Base-by-base conservation (phyloP, 2,113 vertebrate genomes). In the Heterotilapia buettikoferi region DNA sequence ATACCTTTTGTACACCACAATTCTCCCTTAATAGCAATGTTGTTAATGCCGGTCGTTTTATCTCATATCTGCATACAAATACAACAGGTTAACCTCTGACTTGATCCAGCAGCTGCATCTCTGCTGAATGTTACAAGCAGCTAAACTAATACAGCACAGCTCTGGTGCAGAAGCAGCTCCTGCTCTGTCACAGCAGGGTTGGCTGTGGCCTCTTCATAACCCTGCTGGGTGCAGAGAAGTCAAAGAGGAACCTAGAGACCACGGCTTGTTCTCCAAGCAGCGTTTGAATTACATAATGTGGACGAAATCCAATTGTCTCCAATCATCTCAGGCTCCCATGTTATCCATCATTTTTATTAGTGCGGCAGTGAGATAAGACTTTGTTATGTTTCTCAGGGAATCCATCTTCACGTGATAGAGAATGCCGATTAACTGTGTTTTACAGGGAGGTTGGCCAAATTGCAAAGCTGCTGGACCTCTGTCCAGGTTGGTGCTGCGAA, bases 271-370 rank as follows among this genome's bases (percentile, higher is more conserved):
- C 95, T 96, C 94, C 79, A 84, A 88, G 93, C 93, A 84, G 86
- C 16, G 84, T 92, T 96, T 95, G 94, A 96, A 95, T 96, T 96
- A 96, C 96, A 95, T 95, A 95, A 96, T 94, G 92, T 93, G 88
- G 89, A 93, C 90, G 89, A 95, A 96, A 97, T 96, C 94, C 92
- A 96, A 96, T 96, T 97, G 96, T 96, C 95, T 96, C 92, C 94
- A 90, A 94, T 96, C 96, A 92, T 96, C 92, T 92, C 91, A 36
- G 80, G 90, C 92, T 92, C 61, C 93, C 59, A 45, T 92, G 95
- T 96, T 95, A 96, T 97, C 96, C 96, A 96, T 97, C 96, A 96
- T 95, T 96, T 96, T 96, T 97, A 96, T 96, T 96, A 94, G 94
- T 94, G 93, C 86, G 1, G 89, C 92, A 86, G 89, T 93, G 94